Base-by-base conservation (phyloP, 2,113 vertebrate genomes). In the Apodemus speciosus region DNA sequence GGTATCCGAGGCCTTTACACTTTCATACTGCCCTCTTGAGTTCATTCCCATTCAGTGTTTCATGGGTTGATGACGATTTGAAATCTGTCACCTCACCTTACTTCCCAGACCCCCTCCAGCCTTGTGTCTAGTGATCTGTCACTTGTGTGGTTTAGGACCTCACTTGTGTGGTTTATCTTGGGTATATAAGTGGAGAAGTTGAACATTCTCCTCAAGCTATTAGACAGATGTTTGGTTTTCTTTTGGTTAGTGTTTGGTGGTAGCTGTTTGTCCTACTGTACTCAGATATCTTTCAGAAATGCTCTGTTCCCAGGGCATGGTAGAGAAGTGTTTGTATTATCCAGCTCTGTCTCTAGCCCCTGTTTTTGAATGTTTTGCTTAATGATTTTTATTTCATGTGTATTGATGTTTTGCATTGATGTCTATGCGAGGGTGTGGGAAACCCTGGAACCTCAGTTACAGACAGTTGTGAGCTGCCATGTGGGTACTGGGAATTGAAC, bases 151-250 rank as follows among this genome's bases (percentile, higher is more conserved):
- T 58, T 25, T 80, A 79, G 76, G 49, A 32, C n/a, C n/a, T 46
- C 43, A 56, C 53, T 30, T 81, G 53, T 58, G 32, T 81, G 21
- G 53, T 58, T 35, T 77, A 51, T 51, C 27, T 51, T 51, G 30
- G 1, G 14, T 77, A 83, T 30, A 0, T 53, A 14, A 83, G 68
- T 49, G 10, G 62, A 9, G 14, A 49, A 9, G 32, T 25, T 83
- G 84, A 38, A 38, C 13, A 0, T 20, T 66, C 18, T 62, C 56
- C 23, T 81, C 62, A 18, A 40, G 76, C 16, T 89, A 27, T 6
- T 83, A 69, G 53, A 40, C 60, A 21, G 77, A 32, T 91, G 27
- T 49, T 95, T 71, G 66, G 11, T 68, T 75, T 92, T 53, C 35
- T 69, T 3, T 23, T 51, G 68, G 21, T 85, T 68, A 72, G 71